Evolutionary conservation across 2,113 vertebrate species (phyloP), one percentile per base, ranked within the genome.

Genomic region (Psilopogon haemacephalus): DNA sequence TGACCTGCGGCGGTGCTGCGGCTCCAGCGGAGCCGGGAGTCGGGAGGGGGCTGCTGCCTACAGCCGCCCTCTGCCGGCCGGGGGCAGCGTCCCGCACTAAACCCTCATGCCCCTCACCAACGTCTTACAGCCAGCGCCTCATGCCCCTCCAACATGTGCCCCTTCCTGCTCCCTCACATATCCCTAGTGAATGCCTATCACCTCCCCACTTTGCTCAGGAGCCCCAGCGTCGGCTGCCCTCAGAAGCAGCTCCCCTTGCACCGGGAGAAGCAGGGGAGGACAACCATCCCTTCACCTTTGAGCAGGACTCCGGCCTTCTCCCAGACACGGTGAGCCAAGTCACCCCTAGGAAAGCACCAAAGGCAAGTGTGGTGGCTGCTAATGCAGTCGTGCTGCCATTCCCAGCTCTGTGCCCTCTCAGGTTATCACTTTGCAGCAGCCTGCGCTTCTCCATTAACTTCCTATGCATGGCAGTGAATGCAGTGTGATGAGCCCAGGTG

Each of bases 361-460:
- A 38, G 52, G 86, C 7, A 8, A 48, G 62, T 6, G 38, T 7
- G 44, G 52, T 14, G 37, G 42, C 15, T 32, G 74, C 46, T 63
- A 5, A 26, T 4, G 81, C 44, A 4, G 35, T 4, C 12, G 33
- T 15, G 8, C 8, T 3, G 27, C 85, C 65, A 18, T 93, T 84
- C 20, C 55, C 52, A 19, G 40, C 52, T 28, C 73, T 71, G 84
- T 9, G 33, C 59, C 4, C 38, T 69, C 33, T 9, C 33, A 35
- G 48, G 44, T 59, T 59, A 8, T 44, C 19, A 0, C 46, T 86
- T 74, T 74, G 30, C 80, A 68, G 69, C 62, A 32, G 83, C 48
- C 56, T 74, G 7, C 26, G 58, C 62, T 93, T 56, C 89, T 71
- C 84, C 60, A 84, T 86, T 81, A 84, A 52, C 56, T 92, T 64